These are phyloP conservation scores for Salminus brasiliensis DNA, from an alignment of 2,113 vertebrate species.

Conservation along the genomic window DNA sequence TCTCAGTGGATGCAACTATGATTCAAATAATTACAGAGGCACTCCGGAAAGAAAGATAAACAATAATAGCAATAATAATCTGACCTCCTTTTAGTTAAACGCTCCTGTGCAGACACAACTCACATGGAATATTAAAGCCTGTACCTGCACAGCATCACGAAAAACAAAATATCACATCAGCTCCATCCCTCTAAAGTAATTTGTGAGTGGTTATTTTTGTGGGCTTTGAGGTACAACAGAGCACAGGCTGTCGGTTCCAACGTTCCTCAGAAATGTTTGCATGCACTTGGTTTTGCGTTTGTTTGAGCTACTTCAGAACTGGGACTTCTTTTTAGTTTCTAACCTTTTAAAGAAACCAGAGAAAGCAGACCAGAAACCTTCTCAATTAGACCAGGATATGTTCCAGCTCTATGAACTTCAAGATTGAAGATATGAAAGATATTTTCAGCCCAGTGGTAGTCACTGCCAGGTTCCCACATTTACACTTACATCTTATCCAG, in stretches of 20 bases:
- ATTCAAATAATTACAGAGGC: background rate
- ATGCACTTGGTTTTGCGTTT: conserved; percentile 7
- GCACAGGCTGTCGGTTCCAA: background rate
- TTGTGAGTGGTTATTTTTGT: background rate
- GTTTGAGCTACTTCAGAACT: conserved; percentile 3
- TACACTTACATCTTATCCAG: too few relatives aligned
- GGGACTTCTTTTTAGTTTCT: background rate
- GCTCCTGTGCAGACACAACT: background rate
- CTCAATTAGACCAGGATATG: background rate
- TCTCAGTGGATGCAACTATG: background rate
- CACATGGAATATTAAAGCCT: background rate
- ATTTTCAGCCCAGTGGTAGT: too few relatives aligned
- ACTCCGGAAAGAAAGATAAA: background rate
- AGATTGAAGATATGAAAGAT: too few relatives aligned
- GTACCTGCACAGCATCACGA: background rate
- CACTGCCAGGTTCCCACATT: too few relatives aligned
- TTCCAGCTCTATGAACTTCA: conserved; percentile 3
- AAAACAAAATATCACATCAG: background rate
- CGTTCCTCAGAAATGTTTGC: background rate
- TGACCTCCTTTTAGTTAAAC: background rate
- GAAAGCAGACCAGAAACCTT: background rate
- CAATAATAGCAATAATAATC: background rate
- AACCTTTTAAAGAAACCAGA: conserved; percentile 24
- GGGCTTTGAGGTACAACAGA: background rate
- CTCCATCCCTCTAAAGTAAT: background rate